A percentile compares a stretch with the other conserved stretches of the same genome.
These are phyloP conservation scores for Eulemur rufifrons DNA, from an alignment of 2,113 vertebrate genomes.

Conservation along the genomic window DNA sequence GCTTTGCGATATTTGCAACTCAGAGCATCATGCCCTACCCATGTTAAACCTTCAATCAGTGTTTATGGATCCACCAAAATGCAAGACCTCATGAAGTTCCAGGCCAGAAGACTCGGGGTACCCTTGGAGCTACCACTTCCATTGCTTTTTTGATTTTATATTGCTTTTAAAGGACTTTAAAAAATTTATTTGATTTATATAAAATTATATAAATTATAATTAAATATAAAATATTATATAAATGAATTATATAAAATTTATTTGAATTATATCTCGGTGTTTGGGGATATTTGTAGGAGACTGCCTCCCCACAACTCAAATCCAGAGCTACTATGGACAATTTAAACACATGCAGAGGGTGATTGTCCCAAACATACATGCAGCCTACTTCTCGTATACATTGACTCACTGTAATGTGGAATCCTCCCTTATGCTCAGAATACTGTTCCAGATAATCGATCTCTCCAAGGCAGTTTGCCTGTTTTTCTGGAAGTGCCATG, in stretches of 20 bases:
- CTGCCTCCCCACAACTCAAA: not conserved
- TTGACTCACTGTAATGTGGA: not conserved
- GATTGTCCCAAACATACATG: not conserved
- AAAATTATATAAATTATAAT: too few species aligned
- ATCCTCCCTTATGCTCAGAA: not conserved
- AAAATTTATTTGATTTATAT: not conserved
- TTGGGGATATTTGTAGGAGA: not conserved
- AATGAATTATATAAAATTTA: too few species aligned
- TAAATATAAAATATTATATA: too few species aligned
- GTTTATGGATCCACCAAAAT: not conserved
- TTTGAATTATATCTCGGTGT: not conserved
- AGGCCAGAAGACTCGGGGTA: not conserved
- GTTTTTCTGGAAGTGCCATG: not conserved
- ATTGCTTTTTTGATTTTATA: not conserved
- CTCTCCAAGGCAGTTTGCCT: not conserved
- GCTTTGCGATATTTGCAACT: not conserved
- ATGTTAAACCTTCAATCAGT: not conserved
- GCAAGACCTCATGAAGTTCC: not conserved
- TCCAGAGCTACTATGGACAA: not conserved
- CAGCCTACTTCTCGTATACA: not conserved
- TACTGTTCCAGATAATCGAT: not conserved
- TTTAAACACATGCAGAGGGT: not conserved
- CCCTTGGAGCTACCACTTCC: not conserved
- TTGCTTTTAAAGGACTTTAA: not conserved
- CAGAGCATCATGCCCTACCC: not conserved